Base-by-base conservation (phyloP, 2,888 invertebrate genomes). In the Heliconius erato region DNA sequence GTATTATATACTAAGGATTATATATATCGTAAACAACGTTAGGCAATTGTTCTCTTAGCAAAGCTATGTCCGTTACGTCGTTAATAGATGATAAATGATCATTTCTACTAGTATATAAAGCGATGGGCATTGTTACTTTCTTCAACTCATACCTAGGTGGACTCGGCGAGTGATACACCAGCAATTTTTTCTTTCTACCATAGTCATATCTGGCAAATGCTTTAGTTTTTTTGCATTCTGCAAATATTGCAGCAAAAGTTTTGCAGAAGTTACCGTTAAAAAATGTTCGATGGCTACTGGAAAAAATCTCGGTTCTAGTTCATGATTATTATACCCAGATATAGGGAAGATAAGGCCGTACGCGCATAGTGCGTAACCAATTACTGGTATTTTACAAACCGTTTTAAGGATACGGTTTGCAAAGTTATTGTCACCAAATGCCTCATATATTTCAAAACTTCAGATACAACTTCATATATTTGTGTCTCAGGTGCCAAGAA, bases 251-350 rank as follows among this genome's bases (percentile, higher is more conserved):
- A 86, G 65, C 5, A 91, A 49, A 68, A 89, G 89, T 83, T 88
- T 92, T 26, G 87, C 86, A 0, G 92, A 91, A 1, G 88, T 88
- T 0, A 91, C 90, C 0, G 89, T 87, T 0, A 92, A 92, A 74
- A 84, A 88, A 79, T 90, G 87, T 11, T 85, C 84, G 12, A 87
- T 59, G 9, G 82, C 68, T 12, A 85, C 76, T 1, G 85, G 85
- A 3, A 87, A 84, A 72, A 89, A 87, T 0, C 84, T 82, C 0
- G 85, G 85, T 26, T 88, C 87, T 0, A 89, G 80, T 44, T 88
- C 86, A 1, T 81, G 76, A 2, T 82, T 69, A 79, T 89, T 87
- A 26, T 72, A 82, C 0, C 89, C 89, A 7, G 3, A 40, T 19
- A 83, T 14, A 0, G 74, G 72, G 26, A 86, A 87, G 3, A 84